A percentile compares a stretch with the other conserved stretches of the same genome.
Conservation (phyloP, 2,113 vertebrate genomes). For the Apteryx owenii region DNA sequence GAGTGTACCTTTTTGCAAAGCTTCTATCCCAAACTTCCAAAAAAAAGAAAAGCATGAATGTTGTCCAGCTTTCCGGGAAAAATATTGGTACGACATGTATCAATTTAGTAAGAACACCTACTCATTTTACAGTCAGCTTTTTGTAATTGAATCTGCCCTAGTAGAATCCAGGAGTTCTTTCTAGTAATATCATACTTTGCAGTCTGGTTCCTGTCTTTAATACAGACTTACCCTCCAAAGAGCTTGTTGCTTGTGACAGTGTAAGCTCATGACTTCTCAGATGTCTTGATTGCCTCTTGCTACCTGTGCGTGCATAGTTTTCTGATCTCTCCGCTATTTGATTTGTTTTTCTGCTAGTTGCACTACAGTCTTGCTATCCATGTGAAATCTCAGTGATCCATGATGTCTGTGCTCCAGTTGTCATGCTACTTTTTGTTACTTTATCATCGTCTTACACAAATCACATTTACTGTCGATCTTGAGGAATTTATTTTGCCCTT, state of each 20-base stretch:
- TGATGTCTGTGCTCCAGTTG: not conserved
- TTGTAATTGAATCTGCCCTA: constrained; percentile 45
- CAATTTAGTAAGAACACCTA: constrained; percentile 35
- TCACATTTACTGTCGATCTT: not conserved
- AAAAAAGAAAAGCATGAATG: not conserved
- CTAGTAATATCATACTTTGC: constrained; percentile 48
- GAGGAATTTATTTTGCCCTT: not conserved
- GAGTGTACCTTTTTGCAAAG: constrained; percentile 39
- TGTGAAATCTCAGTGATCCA: not conserved
- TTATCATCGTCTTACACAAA: not conserved
- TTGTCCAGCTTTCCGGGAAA: constrained; percentile 67
- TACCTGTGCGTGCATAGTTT: constrained; percentile 13
- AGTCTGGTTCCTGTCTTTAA: constrained; percentile 20
- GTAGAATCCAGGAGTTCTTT: constrained; percentile 31
- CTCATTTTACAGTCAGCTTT: constrained; percentile 56
- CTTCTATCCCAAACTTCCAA: not conserved
- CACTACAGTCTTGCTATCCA: not conserved
- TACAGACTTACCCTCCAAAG: not conserved
- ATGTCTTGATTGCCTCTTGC: not conserved
- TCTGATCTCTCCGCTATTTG: not conserved
- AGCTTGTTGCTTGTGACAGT: not conserved
- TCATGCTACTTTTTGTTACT: not conserved
- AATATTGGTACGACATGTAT: constrained; percentile 51
- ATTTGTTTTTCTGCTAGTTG: not conserved
- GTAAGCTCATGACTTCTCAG: not conserved